Conservation (phyloP, 2,888 invertebrate genomes). For the Alcis repandata region DNA sequence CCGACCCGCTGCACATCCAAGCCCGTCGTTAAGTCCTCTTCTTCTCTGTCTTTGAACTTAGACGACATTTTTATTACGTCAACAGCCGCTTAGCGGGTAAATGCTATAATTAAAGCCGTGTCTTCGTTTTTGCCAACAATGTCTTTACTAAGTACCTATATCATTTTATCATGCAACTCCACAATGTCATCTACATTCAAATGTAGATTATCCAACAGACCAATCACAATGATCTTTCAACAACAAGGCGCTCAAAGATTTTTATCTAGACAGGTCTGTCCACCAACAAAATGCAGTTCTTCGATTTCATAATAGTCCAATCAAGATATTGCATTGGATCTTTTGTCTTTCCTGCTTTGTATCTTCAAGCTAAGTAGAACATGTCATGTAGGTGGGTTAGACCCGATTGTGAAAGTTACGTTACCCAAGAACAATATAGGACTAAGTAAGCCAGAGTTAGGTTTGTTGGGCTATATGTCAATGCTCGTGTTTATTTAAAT, state of each 20-base stretch:
- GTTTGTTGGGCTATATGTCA: too few relatives aligned
- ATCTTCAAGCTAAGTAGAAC: constrained; percentile 22
- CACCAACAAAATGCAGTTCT: constrained; percentile 14
- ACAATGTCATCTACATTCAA: neutral
- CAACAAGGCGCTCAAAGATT: neutral
- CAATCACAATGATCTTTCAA: neutral
- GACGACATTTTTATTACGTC: constrained; percentile 13
- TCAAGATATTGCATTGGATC: constrained; percentile 20
- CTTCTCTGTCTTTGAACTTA: constrained; percentile 9
- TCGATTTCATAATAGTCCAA: constrained; percentile 11
- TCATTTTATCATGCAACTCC: neutral
- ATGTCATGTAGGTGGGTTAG: constrained; percentile 11
- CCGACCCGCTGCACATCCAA: constrained; percentile 38
- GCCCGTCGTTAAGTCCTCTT: constrained; percentile 31
- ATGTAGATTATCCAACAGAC: neutral
- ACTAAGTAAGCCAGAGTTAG: neutral
- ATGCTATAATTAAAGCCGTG: too few relatives aligned
- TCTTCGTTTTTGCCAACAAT: neutral
- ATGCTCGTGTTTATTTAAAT: too few relatives aligned
- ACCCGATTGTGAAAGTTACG: constrained; percentile 15
- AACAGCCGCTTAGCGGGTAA: neutral
- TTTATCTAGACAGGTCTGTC: constrained; percentile 16
- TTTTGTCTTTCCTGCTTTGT: constrained; percentile 22
- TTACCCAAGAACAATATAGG: neutral
- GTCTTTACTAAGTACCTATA: neutral